These are phyloP conservation scores for Tarsius wallacei DNA, from an alignment of 2,797 vertebrate genomes.

Conservation along the genomic window DNA sequence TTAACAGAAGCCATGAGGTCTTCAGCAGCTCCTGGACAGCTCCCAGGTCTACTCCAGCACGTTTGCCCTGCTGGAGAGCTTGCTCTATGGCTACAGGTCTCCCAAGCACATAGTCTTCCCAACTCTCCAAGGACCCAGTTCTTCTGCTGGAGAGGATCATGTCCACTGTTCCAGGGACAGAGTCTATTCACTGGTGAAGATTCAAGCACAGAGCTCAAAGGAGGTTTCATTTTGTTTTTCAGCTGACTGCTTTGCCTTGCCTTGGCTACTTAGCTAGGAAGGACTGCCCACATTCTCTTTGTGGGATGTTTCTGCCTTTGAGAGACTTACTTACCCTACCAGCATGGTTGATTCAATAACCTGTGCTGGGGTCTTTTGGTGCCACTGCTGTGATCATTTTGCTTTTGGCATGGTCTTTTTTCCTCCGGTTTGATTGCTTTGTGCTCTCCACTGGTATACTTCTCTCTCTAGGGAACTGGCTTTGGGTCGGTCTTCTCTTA, in stretches of 20 bases:
- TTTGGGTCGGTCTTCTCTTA: slow-evolving; percentile 42
- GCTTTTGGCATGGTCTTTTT: neutral
- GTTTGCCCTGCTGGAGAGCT: neutral
- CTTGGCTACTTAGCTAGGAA: neutral
- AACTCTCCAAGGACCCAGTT: neutral
- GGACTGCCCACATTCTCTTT: neutral
- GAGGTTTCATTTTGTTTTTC: neutral
- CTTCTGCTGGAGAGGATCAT: neutral
- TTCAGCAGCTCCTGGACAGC: neutral
- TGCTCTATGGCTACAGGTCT: neutral
- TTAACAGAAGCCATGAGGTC: neutral
- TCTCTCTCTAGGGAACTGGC: slow-evolving; percentile 5
- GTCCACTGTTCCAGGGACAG: neutral
- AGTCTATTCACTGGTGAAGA: neutral
- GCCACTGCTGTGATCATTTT: neutral
- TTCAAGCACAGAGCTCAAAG: neutral
- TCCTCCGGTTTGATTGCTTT: slow-evolving; percentile 13
- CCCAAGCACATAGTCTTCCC: neutral
- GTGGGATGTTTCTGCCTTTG: neutral
- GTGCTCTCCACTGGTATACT: neutral
- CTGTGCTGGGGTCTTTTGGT: neutral
- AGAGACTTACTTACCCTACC: neutral
- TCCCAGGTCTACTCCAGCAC: neutral
- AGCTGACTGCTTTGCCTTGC: neutral
- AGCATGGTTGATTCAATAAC: neutral